Evolutionary conservation across 2,113 vertebrate genomes (phyloP), one percentile per base, ranked within the genome.

Genomic region (Cyphomyrus plagiostoma): DNA sequence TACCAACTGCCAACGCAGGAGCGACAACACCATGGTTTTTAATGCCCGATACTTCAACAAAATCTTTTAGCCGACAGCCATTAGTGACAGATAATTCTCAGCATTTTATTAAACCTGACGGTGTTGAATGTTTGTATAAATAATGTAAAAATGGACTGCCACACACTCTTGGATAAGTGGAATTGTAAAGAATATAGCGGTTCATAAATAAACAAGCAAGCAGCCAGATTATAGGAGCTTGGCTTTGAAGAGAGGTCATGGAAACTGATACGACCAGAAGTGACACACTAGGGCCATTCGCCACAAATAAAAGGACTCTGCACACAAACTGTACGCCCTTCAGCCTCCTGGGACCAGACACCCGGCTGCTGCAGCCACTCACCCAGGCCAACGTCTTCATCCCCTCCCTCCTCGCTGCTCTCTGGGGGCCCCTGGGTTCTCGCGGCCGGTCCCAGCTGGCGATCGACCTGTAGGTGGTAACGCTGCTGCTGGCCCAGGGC

Each of bases 391-490:
- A 91, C 91, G 35, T 97, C 97, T 0, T 93, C 15, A 58, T 95
- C 90, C 0, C 89, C 91, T 0, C 91, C 92, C 0, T 93, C 95
- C 19, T 96, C 95, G 4, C 93, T 94, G 42, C 90, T 89, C 35
- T 94, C 92, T 5, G 91, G 77, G 88, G 85, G 89, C 9, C 84
- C 89, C 1, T 95, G 94, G 89, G 95, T 88, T 15, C 15, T 45
- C 42, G 95, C 94, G 89, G 92, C 93, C 21, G 91, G 90, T 89
- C 92, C 94, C 88, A 88, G 93, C 9, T 94, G 94, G 85, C 94
- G 95, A 62, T 94, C 95, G 0, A 94, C 96, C 90, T 98, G 96
- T 17, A 97, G 96, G 91, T 97, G 96, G 70, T 98, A 98, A 3
- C 96, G 96, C 89, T 98, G 98, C 91, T 96, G 92, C 89, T 96